Evolutionary conservation across 2,797 vertebrate genomes (phyloP).

Genomic region (Darevskia mixta): DNA sequence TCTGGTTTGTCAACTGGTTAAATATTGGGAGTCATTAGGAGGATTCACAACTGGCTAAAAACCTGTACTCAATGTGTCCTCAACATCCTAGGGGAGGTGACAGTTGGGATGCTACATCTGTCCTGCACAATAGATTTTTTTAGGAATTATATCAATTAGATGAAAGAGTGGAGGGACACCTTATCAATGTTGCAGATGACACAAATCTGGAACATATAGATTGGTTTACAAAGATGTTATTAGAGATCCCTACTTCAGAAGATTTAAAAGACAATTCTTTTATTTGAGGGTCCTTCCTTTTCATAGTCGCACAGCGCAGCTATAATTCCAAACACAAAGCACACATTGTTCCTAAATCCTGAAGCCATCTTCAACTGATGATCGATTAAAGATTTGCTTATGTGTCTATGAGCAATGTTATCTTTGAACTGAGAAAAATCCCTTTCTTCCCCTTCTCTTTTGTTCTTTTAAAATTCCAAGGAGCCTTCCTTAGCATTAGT

Average conservation of each 20-base stretch:
- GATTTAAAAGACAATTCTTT: conserved; percentile 14
- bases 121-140: no score
- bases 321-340: conserved; percentile 46
- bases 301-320: neutral
- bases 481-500: conserved; percentile 30
- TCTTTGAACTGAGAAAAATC: conserved; percentile 45
- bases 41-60: no score
- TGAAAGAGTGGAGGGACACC: no score
- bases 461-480: neutral
- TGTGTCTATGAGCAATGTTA: neutral
- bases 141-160: no score
- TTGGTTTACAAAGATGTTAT: neutral
- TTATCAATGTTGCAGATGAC: no score
- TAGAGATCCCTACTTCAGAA: neutral
- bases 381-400: neutral
- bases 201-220: no score
- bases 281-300: conserved; percentile 22
- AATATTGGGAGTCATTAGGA: no score
- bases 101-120: no score
- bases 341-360: conserved; percentile 12
- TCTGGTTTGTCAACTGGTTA: no score
- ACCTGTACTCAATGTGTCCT: no score
- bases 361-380: conserved; percentile 2
- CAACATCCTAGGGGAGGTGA: no score
- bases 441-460: neutral